Conservation (phyloP, 2,113 vertebrate genomes). For the Cephalopterus ornatus region DNA sequence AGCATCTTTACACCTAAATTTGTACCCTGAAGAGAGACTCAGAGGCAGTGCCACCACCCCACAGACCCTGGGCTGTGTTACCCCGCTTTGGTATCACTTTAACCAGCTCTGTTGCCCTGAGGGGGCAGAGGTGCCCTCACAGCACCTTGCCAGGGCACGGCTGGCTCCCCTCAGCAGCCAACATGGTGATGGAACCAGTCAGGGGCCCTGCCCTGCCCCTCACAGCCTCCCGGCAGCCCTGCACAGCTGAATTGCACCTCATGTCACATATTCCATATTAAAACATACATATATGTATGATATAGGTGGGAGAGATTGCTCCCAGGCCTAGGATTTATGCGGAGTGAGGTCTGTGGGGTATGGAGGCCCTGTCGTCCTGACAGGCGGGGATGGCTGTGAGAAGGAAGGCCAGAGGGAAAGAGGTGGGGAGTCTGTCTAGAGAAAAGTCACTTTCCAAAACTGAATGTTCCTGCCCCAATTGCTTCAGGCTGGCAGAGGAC, state of each 20-base stretch:
- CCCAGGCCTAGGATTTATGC: background rate
- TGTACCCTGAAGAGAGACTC: background rate
- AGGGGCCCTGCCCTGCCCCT: background rate
- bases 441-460: background rate
- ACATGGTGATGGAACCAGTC: background rate
- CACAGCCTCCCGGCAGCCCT: accelerated
- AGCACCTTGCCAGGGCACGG: accelerated
- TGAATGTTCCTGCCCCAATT: background rate
- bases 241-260: background rate
- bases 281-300: background rate
- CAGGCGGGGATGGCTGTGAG: background rate
- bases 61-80: background rate
- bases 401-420: background rate
- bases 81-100: background rate
- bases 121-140: background rate
- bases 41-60: too few relatives aligned
- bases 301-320: background rate
- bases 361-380: background rate
- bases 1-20: background rate
- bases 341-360: background rate
- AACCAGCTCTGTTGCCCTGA: background rate
- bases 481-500: background rate
- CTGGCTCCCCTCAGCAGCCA: background rate
- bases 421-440: background rate
- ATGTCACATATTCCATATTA: accelerated